Evolutionary conservation across 2,113 vertebrate genomes (phyloP).

Genomic region (Maccullochella peelii): DNA sequence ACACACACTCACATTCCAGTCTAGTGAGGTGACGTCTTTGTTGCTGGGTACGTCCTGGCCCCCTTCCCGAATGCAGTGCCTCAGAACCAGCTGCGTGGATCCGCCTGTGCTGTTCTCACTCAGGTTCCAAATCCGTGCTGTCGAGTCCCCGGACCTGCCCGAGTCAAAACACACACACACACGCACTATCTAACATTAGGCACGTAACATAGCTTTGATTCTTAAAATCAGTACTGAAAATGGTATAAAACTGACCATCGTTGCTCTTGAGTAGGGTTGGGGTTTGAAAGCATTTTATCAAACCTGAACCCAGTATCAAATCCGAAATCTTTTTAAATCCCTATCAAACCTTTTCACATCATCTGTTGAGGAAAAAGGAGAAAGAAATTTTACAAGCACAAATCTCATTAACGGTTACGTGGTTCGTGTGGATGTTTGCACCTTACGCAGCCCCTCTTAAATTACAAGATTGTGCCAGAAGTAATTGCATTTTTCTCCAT

Average conservation of each 20-base stretch:
- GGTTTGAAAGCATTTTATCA: conserved; percentile 48
- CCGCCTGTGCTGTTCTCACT: conserved; percentile 96
- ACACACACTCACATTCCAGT: conserved; percentile 93
- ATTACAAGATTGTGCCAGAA: background rate
- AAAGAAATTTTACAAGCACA: conserved; percentile 53
- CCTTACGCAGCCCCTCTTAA: background rate
- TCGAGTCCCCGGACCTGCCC: conserved; percentile 92
- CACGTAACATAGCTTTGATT: background rate
- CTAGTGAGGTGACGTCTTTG: conserved; percentile 98
- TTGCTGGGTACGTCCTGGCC: conserved; percentile 99
- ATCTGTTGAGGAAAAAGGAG: conserved; percentile 57
- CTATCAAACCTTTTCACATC: conserved; percentile 53
- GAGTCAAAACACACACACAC: background rate
- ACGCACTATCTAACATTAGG: conserved; percentile 14
- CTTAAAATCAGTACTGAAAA: conserved; percentile 37
- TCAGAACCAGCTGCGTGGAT: conserved; percentile 96
- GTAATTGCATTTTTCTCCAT: background rate
- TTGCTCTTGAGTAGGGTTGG: conserved; percentile 52
- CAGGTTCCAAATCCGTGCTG: conserved; percentile 98
- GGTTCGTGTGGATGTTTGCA: background rate
- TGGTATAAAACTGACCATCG: conserved; percentile 48
- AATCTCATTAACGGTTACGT: conserved; percentile 8
- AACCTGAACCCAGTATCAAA: conserved; percentile 53
- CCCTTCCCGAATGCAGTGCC: conserved; percentile 98
- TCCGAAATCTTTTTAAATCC: conserved; percentile 50